Base-by-base conservation (phyloP, 1,140 invertebrate species). In the Tigriopus japonicus region DNA sequence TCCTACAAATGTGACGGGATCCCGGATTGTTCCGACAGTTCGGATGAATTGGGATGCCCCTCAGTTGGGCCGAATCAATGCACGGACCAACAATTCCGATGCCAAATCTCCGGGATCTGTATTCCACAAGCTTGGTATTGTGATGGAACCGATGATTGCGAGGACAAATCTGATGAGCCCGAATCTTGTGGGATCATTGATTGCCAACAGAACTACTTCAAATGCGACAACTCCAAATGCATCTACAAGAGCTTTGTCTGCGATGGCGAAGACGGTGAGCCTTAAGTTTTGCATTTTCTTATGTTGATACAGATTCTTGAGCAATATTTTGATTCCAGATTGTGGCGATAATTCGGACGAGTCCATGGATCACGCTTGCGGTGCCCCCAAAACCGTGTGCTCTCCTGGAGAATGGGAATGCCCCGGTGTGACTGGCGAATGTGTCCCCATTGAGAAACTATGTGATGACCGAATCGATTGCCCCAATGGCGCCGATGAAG, bases 1-100 rank as follows among this genome's bases (percentile, higher is more conserved):
- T 86, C 83, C 0, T 93, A 93, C 72, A 88, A 88, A 67, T 98
- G 94, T 70, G 93, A 98, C 68, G 85, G 85, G 1, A 90, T 96
- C 62, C 81, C 71, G 6, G 78, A 80, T 66, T 81, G 80, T 69
- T 89, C 90, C 66, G 91, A 95, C 72, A 86, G 85, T 1, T 86
- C 84, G 65, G 92, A 96, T 73, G 89, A 93, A 71, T 71, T 83
- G 0, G 86, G 84, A 24, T 92, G 87, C 72, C 86, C 76, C 75
- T 72, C 83, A 0, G 74, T 86, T 64, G 82, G 82, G 1, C 85
- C 85, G 13, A 82, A 90, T 70, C 82, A 88, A 66, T 94, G 88
- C 70, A 86, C 77, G 12, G 87, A 90, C 62, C 89, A 87, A 68
- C 86, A 91, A 69, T 92, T 93, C 54, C 63, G 49, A 35, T 65